Percentiles rank a stretch among this genome's conserved stretches.
Evolutionary conservation across 2,888 invertebrate species (phyloP).

Genomic region (Nomada goodeniana): DNA sequence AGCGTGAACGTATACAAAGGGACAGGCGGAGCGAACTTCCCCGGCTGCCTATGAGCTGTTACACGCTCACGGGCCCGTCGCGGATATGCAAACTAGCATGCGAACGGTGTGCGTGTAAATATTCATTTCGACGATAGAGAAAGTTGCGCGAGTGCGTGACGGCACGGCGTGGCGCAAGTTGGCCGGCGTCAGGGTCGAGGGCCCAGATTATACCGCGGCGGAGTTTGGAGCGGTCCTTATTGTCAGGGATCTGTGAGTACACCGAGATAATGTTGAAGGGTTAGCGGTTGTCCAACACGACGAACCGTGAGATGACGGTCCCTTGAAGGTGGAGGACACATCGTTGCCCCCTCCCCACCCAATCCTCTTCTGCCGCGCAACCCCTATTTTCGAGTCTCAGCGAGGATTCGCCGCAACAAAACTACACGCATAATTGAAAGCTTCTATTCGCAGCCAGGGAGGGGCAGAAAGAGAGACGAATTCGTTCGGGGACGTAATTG

Average conservation of each 20-base stretch:
- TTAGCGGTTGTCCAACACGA: conserved; percentile 47
- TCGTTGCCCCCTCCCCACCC: too few relatives aligned
- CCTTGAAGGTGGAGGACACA: neutral
- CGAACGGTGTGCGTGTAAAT: conserved; percentile 58
- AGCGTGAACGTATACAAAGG: conserved; percentile 52
- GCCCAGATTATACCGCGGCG: conserved; percentile 54
- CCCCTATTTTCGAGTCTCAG: neutral
- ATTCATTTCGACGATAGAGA: conserved; percentile 46
- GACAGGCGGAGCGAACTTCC: conserved; percentile 33
- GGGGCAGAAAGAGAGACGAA: neutral
- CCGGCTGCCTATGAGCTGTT: conserved; percentile 16
- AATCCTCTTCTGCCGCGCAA: neutral
- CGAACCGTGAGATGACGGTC: conserved; percentile 40
- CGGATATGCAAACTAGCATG: conserved; percentile 43
- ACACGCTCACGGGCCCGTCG: conserved; percentile 5
- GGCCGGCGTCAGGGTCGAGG: conserved; percentile 26
- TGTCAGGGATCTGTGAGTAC: conserved; percentile 70
- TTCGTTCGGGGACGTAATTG: conserved; percentile 55
- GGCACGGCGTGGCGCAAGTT: conserved; percentile 27
- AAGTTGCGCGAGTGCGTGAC: conserved; percentile 17
- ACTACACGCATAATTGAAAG: conserved; percentile 64
- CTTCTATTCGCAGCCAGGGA: conserved; percentile 37
- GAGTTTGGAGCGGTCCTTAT: conserved; percentile 57
- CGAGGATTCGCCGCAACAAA: conserved; percentile 38
- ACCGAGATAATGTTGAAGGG: conserved; percentile 72